A percentile compares a stretch with the other conserved stretches of the same genome.
These are phyloP conservation scores for Varecia variegata DNA, from an alignment of 2,797 vertebrate species.

Conservation along the genomic window DNA sequence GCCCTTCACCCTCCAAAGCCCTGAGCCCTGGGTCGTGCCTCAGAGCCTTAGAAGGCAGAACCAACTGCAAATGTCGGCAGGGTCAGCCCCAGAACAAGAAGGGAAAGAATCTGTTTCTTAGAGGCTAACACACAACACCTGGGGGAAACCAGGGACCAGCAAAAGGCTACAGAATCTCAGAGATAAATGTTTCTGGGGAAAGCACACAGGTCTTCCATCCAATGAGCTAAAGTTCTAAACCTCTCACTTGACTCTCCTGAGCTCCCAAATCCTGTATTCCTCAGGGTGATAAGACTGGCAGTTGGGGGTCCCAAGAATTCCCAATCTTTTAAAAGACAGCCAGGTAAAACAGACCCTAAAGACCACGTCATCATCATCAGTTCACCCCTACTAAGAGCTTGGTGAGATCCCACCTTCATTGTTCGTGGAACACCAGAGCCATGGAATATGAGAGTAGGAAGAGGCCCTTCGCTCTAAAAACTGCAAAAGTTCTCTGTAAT, in stretches of 20 bases:
- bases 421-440: background rate
- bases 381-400: background rate
- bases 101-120: background rate
- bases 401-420: background rate
- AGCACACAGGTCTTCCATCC: background rate
- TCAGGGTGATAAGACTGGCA: background rate
- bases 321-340: background rate
- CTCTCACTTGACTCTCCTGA: background rate
- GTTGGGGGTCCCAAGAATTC: background rate
- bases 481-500: background rate
- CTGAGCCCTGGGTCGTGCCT: background rate
- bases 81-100: background rate
- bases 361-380: rapidly evolving
- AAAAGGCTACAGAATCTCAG: background rate
- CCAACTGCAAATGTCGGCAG: background rate
- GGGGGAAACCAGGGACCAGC: background rate
- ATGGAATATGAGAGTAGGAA: background rate
- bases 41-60: background rate
- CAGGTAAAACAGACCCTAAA: background rate
- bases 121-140: background rate
- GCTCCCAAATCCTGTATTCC: background rate
- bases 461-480: background rate
- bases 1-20: background rate
- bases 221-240: background rate
- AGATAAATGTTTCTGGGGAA: background rate